Base-by-base conservation (phyloP, 2,888 invertebrate species). In the Alviniconcha strummeri region DNA sequence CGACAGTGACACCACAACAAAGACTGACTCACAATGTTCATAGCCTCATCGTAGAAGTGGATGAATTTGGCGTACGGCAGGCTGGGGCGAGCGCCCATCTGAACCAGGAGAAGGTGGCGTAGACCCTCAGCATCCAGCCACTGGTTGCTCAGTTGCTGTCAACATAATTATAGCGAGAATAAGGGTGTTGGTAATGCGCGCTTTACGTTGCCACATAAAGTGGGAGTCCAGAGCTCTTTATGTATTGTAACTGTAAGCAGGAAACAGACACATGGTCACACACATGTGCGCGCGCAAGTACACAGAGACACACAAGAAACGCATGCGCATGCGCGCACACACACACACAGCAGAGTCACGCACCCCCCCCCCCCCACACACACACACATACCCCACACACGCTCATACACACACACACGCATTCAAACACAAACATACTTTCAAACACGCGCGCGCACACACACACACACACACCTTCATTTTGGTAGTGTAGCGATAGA, bases 91-190 rank as follows among this genome's bases (percentile, higher is more conserved):
- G 56, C 57, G 2, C 81, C 84, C 67, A 81, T 83, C 64, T 84
- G 78, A 5, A 81, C 57, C 36, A 83, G 8, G 8, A 86, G 80
- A 9, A 86, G 72, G 6, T 81, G 57, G 7, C 76, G 60, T 1
- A 84, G 19, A 6, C 57, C 71, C 6, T 84, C 83, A 7, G 75
- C 79, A 6, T 79, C 64, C 67, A 84, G 64, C 7, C 81, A 52
- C 60, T 55, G 54, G 19, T 86, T 79, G 13, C 60, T 57, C 57
- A 86, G 80, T 83, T 81, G 78, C 85, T 86, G 36, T 36, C 36
- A 36, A 36, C 36, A 36, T 36, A 36, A 36, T 36, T 36, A 36
- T 36, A 36, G 36, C 3, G 36, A 36, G 36, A 36, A 36, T 36
- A 36, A 36, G 3, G 36, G 36, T 36, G 36, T 36, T 36, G 36